A percentile compares a stretch with the other conserved stretches of the same genome.
phyloP scores from a whole-genome alignment of 1,140 invertebrate species.

The Ridgeia piscesae region DNA sequence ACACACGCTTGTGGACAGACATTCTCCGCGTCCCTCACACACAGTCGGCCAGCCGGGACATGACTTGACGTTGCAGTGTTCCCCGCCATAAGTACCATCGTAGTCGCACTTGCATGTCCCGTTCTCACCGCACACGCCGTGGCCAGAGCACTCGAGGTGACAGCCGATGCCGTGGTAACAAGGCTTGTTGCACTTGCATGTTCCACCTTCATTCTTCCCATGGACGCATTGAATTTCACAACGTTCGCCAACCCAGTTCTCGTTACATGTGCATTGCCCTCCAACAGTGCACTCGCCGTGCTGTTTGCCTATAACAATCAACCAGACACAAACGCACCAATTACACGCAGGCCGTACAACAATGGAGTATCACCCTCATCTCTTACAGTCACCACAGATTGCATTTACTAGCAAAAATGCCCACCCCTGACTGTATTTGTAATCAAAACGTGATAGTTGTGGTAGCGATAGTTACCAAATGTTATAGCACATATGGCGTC shows the following conservation, averaged over 20 bases:
- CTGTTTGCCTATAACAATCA: neutral
- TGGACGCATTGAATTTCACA: conserved; percentile 28
- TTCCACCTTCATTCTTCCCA: conserved; percentile 32
- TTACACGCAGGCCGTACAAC: neutral
- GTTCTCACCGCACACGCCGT: conserved; percentile 15
- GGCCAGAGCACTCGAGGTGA: conserved; percentile 24
- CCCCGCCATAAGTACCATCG: conserved; percentile 29
- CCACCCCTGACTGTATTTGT: no score
- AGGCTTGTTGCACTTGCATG: conserved; percentile 30
- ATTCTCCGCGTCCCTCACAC: conserved; percentile 34
- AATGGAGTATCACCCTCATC: neutral
- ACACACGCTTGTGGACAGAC: conserved; percentile 34
- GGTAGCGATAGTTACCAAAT: no score
- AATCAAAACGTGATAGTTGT: no score
- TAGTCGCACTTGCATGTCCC: conserved; percentile 22
- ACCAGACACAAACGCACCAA: neutral
- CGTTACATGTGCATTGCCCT: conserved; percentile 7
- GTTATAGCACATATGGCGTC: no score
- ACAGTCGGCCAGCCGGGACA: conserved; percentile 37
- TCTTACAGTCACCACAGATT: no score
- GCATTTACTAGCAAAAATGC: no score
- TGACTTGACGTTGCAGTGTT: conserved; percentile 27
- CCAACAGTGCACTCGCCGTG: neutral
- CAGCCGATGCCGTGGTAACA: conserved; percentile 27
- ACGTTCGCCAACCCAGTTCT: conserved; percentile 19